Evolutionary conservation across 2,888 invertebrate genomes (phyloP).

Genomic region (Parnassius glacialis): DNA sequence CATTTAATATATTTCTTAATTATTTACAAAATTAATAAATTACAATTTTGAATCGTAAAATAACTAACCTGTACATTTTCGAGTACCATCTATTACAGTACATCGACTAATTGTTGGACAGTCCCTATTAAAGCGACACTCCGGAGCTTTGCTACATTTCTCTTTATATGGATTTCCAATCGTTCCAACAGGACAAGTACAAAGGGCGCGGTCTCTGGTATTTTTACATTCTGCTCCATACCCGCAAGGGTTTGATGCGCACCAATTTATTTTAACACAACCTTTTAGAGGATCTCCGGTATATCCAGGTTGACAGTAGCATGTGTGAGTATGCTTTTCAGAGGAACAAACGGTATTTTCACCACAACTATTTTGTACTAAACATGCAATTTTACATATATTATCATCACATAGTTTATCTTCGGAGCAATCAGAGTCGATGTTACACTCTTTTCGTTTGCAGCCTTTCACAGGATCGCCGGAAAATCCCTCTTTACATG

Average conservation of each 20-base stretch:
- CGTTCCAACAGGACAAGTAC: conserved; percentile 88
- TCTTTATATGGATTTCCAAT: conserved; percentile 93
- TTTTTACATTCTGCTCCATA: conserved; percentile 90
- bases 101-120: conserved; percentile 92
- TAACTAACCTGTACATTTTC: conserved; percentile 86
- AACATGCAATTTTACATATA: conserved; percentile 92
- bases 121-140: conserved; percentile 89
- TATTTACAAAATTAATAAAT: background rate
- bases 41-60: background rate
- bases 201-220: conserved; percentile 88
- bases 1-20: too few species aligned
- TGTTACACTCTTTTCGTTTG: conserved; percentile 88
- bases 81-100: conserved; percentile 84
- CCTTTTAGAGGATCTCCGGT: conserved; percentile 88
- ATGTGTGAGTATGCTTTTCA: conserved; percentile 87
- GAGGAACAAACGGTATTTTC: conserved; percentile 92
- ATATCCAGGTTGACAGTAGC: conserved; percentile 92
- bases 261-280: conserved; percentile 89
- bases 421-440: conserved; percentile 86
- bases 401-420: conserved; percentile 91
- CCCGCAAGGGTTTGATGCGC: conserved; percentile 88
- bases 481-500: conserved; percentile 89
- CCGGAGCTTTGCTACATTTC: conserved; percentile 90
- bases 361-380: conserved; percentile 91
- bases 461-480: conserved; percentile 92